A percentile compares a stretch with the other conserved stretches of the same genome.
These are phyloP conservation scores for Diadema setosum DNA, from an alignment of 35 echinoderm and acorn worm species.

Conservation along the genomic window DNA sequence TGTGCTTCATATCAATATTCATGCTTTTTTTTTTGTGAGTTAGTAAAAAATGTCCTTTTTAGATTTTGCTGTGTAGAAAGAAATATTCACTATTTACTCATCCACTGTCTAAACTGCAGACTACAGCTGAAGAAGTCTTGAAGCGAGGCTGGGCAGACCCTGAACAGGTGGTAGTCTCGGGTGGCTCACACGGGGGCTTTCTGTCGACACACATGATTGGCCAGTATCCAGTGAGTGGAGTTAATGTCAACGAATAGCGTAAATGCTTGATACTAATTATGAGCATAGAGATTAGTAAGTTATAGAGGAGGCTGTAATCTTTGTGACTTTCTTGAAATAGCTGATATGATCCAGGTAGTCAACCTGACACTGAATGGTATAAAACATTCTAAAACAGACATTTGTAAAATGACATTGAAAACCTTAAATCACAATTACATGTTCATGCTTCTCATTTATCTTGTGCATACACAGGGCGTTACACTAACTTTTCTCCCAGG, in stretches of 20 bases:
- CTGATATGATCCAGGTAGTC: no score
- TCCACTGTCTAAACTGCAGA: neutral
- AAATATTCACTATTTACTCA: neutral
- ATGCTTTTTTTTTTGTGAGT: neutral
- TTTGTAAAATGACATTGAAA: no score
- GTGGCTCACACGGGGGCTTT: slow-evolving; percentile 81
- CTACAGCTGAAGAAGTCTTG: slow-evolving; percentile 13
- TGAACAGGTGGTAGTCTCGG: slow-evolving; percentile 16
- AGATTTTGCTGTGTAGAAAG: neutral
- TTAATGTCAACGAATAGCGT: neutral
- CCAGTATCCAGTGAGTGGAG: slow-evolving; percentile 66
- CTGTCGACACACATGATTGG: slow-evolving; percentile 66
- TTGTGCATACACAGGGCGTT: no score
- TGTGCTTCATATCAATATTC: neutral
- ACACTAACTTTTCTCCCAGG: no score
- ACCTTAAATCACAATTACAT: no score
- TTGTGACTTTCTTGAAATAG: no score
- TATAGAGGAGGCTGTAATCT: no score
- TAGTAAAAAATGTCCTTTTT: neutral
- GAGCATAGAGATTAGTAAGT: no score
- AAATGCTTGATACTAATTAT: neutral
- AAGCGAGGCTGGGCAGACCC: slow-evolving; percentile 36
- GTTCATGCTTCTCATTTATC: no score
- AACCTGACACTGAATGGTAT: no score
- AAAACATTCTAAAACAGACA: no score